Evolutionary conservation across 2,888 invertebrate genomes (phyloP).

Genomic region (Drosophila stalkeri): DNA sequence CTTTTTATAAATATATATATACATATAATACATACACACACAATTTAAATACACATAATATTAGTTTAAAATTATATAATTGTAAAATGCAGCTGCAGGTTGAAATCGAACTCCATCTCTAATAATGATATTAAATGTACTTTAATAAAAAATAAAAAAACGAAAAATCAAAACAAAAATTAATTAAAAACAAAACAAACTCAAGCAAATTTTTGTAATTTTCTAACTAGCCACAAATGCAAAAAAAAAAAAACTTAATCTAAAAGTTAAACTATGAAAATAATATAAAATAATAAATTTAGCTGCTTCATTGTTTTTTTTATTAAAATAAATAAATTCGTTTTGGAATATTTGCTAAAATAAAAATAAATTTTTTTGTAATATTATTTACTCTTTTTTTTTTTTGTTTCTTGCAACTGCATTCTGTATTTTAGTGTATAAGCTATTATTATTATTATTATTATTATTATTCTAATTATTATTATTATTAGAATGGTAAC

Average conservation of each 20-base stretch:
- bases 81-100: conserved; percentile 53
- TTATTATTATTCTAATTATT: conserved; percentile 28
- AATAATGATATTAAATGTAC: conserved; percentile 30
- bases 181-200: conserved; percentile 44
- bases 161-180: background rate
- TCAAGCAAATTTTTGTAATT: conserved; percentile 70
- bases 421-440: conserved; percentile 74
- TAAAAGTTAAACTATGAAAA: conserved; percentile 17
- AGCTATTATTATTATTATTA: conserved; percentile 68
- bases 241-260: conserved; percentile 27
- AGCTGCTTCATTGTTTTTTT: conserved; percentile 25
- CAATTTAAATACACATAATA: conserved; percentile 39
- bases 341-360: background rate
- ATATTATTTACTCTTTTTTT: conserved; percentile 11
- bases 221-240: conserved; percentile 56
- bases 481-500: conserved; percentile 45
- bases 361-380: conserved; percentile 14
- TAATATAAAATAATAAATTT: conserved; percentile 4
- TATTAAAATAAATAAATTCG: background rate
- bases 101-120: conserved; percentile 27
- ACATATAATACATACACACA: conserved; percentile 29
- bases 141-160: background rate
- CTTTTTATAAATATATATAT: conserved; percentile 71
- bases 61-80: conserved; percentile 46
- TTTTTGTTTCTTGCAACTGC: conserved; percentile 65